A percentile compares a stretch with the other conserved stretches of the same genome.
Evolutionary conservation across 2,113 vertebrate genomes (phyloP).

Genomic region (Gopherus evgoodei): DNA sequence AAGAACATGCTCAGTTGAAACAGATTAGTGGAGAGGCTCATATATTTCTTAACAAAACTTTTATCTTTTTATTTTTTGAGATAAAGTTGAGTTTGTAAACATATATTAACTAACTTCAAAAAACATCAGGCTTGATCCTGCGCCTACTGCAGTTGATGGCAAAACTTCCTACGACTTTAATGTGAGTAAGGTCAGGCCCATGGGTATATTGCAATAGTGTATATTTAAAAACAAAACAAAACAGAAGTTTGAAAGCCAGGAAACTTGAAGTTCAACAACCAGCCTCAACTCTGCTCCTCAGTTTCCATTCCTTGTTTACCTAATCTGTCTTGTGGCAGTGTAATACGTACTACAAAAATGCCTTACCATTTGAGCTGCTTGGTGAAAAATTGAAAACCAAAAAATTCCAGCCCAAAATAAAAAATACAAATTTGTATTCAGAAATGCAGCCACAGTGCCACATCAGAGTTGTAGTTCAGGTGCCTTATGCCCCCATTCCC

Average conservation of each 20-base stretch:
- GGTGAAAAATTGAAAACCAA: not conserved
- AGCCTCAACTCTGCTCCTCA: not conserved
- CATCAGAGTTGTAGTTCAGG: not conserved
- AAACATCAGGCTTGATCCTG: slow-evolving; percentile 46
- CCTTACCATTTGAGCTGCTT: not conserved
- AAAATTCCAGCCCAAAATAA: not conserved
- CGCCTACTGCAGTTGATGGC: not conserved
- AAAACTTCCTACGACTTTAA: slow-evolving; percentile 21
- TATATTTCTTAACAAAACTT: not conserved
- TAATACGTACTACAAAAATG: not conserved
- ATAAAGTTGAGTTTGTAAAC: slow-evolving; percentile 40
- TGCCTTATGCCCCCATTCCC: not conserved
- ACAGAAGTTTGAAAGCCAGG: not conserved
- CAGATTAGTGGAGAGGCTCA: not conserved
- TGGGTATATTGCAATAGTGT: not conserved
- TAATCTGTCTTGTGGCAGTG: not conserved
- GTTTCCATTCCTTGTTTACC: not conserved
- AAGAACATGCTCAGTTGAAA: not conserved
- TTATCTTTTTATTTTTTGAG: slow-evolving; percentile 19
- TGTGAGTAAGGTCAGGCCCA: not conserved
- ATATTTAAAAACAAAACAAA: not conserved
- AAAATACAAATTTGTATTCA: not conserved
- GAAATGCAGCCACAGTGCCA: not conserved
- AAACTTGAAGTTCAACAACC: not conserved
- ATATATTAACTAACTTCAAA: slow-evolving; percentile 9